A percentile compares a stretch with the other conserved stretches of the same genome.
These are phyloP conservation scores for Emydura subglobosa DNA, from an alignment of 2,113 vertebrate genomes.

Conservation along the genomic window DNA sequence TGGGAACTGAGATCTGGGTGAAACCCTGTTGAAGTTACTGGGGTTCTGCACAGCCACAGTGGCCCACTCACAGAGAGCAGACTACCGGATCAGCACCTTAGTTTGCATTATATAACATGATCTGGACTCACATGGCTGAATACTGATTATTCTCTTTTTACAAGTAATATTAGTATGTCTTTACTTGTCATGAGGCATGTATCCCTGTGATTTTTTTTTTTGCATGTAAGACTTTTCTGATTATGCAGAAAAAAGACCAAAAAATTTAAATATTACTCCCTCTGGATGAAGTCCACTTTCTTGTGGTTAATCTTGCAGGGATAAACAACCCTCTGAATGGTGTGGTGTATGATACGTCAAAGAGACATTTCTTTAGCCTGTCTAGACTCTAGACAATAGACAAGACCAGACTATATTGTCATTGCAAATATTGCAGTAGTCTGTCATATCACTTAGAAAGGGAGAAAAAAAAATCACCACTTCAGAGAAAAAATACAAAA, in stretches of 20 bases:
- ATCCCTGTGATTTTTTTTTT: constrained; percentile 26
- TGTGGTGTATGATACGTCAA: constrained; percentile 70
- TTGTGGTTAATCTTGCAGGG: constrained; percentile 56
- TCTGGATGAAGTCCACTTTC: constrained; percentile 37
- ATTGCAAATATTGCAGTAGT: constrained; percentile 72
- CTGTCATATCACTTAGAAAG: constrained; percentile 71
- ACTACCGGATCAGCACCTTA: neutral
- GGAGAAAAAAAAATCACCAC: neutral
- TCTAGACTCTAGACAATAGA: constrained; percentile 79
- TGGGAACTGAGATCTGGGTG: neutral
- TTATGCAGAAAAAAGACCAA: constrained; percentile 42
- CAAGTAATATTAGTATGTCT: neutral
- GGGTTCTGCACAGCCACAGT: accelerated
- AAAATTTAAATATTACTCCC: constrained; percentile 41
- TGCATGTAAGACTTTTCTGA: constrained; percentile 19
- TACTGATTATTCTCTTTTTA: neutral
- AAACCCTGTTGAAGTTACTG: neutral
- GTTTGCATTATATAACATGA: neutral
- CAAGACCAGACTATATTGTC: constrained; percentile 57
- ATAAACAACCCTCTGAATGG: constrained; percentile 67
- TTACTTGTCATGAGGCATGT: neutral
- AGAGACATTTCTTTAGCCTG: constrained; percentile 67
- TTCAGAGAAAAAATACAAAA: constrained; percentile 60
- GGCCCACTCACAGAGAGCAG: neutral
- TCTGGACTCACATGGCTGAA: neutral